Base-by-base conservation (phyloP, 2,797 vertebrate species). In the Galaxias olidus region DNA sequence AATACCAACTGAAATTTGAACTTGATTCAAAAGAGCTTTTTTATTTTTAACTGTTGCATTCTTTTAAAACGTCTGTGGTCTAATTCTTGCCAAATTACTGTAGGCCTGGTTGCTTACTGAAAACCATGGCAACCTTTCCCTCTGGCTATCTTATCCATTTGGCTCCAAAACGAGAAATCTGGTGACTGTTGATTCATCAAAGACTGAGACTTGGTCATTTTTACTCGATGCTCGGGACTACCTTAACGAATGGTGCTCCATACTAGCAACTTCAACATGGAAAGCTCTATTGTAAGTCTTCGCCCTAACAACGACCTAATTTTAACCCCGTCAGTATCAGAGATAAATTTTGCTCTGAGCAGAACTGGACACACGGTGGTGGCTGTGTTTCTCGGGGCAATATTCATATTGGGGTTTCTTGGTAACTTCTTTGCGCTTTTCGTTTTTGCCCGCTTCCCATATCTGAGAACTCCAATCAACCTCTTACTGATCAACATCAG, bases 401-500 rank as follows among this genome's bases (percentile, higher is more conserved):
- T 92, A 57, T 84, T 91, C 41, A 78, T 86, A 9, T 71, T 91
- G 40, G 91, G 90, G 20, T 88, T 91, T 62, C 52, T 88, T n/a
- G 79, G 76, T 5, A 92, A 91, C 75, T 84, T 90, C 40, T 55
- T 90, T 66, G 87, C 83, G 8, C 83, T 91, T 19, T 54, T 88
- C 48, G 86, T 92, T 20, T 92, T 92, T 71, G 89, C 83, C 0
- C 80, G 85, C 7, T 89, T 88, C 72, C 82, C 81, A 9, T 72
- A 61, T 1, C 82, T 91, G 65, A 72, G 86, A 66, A 91, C 89
- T 8, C 92, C 90, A 0, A 83, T 84, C 43, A 90, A 88, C 79
- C 76, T 91, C 62, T 74, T 93, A 15, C 77, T 92, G 42, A 63
- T 91, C 75, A 92, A 91, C 77, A 92, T 92, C 68, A 85, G 88